Evolutionary conservation across 2,888 invertebrate species (phyloP), one percentile per base, ranked within the genome.

Genomic region (Temnothorax ravouxi): DNA sequence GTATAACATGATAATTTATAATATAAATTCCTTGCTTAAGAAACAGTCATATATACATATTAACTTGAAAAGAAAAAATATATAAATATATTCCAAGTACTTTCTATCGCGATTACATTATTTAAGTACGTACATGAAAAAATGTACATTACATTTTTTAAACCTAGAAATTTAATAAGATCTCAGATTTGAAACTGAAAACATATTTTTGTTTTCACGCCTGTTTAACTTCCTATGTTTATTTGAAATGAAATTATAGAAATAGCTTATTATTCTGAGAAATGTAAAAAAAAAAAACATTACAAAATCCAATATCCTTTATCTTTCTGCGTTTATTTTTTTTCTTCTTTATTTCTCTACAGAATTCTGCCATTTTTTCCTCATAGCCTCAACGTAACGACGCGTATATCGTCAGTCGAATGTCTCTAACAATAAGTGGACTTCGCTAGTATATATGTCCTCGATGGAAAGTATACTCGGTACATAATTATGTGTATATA

Each of bases 391-490:
- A 5, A 34, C 34, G 34, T 34, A 29, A 29, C 64, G 34, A 75
- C 62, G n/a, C n/a, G n/a, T n/a, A n/a, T 41, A 56, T 69, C 13
- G 25, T 52, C n/a, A 44, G 18, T 67, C 66, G 52, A 52, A 13
- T 66, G 13, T 50, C 21, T 50, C 11, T 29, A 29, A 29, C 29
- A 29, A 34, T 25, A 15, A 67, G 52, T 62, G 8, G 25, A 67
- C 21, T 21, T 52, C 18, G 21, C 44, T 21, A 34, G 9, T 34
- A 34, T 44, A 69, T 77, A 34, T 44, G 69, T 77, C 34, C 44
- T 71, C 18, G 59, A 54, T 44, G 54, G 62, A 81, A 71, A 69
- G 52, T 67, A 41, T 67, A 41, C 61, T 61, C 21, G 54, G 67
- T 13, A n/a, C 13, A n/a, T 38, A 50, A 71, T 54, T 50, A 54